Percentiles rank a stretch among this genome's conserved stretches.
Conservation (phyloP, 2,888 invertebrate genomes). For the Xanthostigma xanthostigma region DNA sequence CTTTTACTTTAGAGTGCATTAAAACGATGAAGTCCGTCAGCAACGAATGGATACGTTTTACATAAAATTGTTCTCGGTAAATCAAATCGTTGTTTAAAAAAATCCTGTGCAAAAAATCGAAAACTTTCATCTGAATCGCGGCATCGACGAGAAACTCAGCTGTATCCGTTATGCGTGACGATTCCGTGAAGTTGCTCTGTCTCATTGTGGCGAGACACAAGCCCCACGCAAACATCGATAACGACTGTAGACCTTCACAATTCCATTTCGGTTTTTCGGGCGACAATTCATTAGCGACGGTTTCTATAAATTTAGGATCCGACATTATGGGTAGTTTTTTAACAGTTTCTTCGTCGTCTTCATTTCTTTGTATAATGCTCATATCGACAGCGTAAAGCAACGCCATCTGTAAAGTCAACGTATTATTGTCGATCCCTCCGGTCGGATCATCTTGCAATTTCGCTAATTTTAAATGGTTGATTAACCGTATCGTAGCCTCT, state of each 20-base stretch:
- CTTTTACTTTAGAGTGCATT: constrained; percentile 83
- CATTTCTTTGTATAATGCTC: constrained; percentile 57
- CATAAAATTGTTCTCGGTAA: constrained; percentile 64
- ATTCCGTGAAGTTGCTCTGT: constrained; percentile 37
- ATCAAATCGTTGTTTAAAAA: constrained; percentile 55
- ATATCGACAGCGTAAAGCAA: constrained; percentile 71
- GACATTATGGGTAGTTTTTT: constrained; percentile 49
- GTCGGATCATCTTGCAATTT: constrained; percentile 37
- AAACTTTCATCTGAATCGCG: constrained; percentile 64
- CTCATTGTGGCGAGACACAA: constrained; percentile 49
- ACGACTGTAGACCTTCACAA: constrained; percentile 38
- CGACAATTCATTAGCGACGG: constrained; percentile 35
- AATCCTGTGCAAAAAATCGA: constrained; percentile 60
- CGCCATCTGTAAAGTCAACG: constrained; percentile 67
- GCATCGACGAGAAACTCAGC: constrained; percentile 69
- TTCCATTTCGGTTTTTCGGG: constrained; percentile 33
- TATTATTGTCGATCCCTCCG: constrained; percentile 65
- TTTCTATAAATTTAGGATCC: constrained; percentile 40
- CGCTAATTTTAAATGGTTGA: constrained; percentile 26
- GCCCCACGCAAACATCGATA: constrained; percentile 54
- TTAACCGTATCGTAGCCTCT: constrained; percentile 47
- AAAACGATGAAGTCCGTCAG: constrained; percentile 84
- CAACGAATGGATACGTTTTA: constrained; percentile 66
- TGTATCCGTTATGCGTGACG: constrained; percentile 46
- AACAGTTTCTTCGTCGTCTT: constrained; percentile 59